Evolutionary conservation across 2,113 vertebrate species (phyloP), one percentile per base, ranked within the genome.

Genomic region (Mixornis gularis): DNA sequence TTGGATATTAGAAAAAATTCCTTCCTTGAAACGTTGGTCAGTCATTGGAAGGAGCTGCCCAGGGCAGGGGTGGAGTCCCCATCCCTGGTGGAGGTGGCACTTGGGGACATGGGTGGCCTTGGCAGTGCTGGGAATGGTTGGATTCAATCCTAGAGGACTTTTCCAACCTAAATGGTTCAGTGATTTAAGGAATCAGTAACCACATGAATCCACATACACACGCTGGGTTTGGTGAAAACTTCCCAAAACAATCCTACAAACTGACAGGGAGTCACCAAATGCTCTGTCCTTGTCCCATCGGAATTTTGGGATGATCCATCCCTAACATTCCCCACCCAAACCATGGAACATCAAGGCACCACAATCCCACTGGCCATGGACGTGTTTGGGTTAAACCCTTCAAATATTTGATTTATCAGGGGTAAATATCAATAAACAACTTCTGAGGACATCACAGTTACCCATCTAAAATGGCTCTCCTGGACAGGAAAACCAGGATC

Each of bases 271-370:
- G 5, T 25, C 29, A 15, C 27, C 12, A 32, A 8, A 11, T 32
- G 17, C 46, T 44, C 27, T 27, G 1, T 60, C 53, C 44, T 32
- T 38, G 12, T 53, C 18, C 32, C 21, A 1, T 7, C 7, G 21
- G 22, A 13, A 7, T 6, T 63, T 70, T 56, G 0, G 26, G 48
- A 17, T 58, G 9, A 44, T 58, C 29, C 30, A 27, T 32, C 48
- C 69, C 53, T 14, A 3, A 8, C 24, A 41, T 80, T 70, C 24
- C 59, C 30, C 30, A 38, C 0, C 34, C 60, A 7, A 0, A 0
- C 6, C 0, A 0, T 4, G 8, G 38, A 48, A 70, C 6, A 48
- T 30, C 12, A 26, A 44, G 2, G 12, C 63, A 12, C 5, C 4
- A 4, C 24, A 21, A 17, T 59, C 48, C 36, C 60, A 9, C 9